These are phyloP conservation scores for Nineta flava DNA, from an alignment of 2,888 invertebrate species.

Conservation along the genomic window DNA sequence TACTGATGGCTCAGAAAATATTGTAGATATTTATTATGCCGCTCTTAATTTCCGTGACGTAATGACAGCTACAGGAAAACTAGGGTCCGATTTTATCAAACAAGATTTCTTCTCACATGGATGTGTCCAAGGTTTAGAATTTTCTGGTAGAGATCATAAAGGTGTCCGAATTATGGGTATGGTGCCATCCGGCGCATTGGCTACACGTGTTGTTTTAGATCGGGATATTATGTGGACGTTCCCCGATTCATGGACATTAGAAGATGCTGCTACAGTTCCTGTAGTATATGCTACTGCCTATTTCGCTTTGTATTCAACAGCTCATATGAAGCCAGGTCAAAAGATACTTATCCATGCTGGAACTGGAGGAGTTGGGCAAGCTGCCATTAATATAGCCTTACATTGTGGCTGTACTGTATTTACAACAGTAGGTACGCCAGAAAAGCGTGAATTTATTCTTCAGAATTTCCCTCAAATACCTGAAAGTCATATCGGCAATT, in stretches of 20 bases:
- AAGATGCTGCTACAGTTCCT: constrained; percentile 43
- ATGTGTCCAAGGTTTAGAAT: constrained; percentile 46
- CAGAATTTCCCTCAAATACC: constrained; percentile 30
- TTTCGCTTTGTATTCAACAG: constrained; percentile 27
- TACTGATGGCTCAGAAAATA: constrained; percentile 7
- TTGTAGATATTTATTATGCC: constrained; percentile 46
- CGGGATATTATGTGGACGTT: constrained; percentile 29
- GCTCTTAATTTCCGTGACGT: constrained; percentile 89
- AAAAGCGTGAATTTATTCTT: constrained; percentile 35
- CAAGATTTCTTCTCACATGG: constrained; percentile 32
- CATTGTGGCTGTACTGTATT: constrained; percentile 38
- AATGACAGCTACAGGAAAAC: constrained; percentile 82
- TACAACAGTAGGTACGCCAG: constrained; percentile 41
- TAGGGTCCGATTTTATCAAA: constrained; percentile 66
- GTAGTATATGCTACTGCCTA: constrained; percentile 39
- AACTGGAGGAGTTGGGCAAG: constrained; percentile 54
- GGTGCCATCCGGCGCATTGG: constrained; percentile 33
- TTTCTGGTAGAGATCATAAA: constrained; percentile 34
- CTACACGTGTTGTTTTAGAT: constrained; percentile 34
- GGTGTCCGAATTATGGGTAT: constrained; percentile 28
- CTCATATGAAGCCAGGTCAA: constrained; percentile 21
- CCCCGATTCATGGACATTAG: constrained; percentile 35
- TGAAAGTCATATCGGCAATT: constrained; percentile 63
- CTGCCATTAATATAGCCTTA: constrained; percentile 47
- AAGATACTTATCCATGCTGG: constrained; percentile 34